Evolutionary conservation across 2,113 vertebrate genomes (phyloP).

Genomic region (Mesitornis unicolor): DNA sequence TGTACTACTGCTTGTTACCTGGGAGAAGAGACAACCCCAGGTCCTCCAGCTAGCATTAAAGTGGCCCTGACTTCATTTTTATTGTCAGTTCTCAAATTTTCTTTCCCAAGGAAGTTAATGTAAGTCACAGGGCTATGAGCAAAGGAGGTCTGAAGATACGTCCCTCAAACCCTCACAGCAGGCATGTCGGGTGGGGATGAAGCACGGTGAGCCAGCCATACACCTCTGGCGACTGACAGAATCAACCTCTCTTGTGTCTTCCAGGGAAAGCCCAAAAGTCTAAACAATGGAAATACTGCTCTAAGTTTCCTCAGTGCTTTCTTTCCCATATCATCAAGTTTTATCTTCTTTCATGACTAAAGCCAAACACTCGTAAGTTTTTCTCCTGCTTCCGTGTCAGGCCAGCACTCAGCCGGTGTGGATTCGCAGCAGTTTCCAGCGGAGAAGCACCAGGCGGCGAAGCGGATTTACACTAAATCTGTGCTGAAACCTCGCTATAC

Average conservation of each 20-base stretch:
- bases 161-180: not conserved
- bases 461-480: fast-evolving
- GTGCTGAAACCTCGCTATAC: fast-evolving
- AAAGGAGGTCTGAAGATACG: not conserved
- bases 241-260: not conserved
- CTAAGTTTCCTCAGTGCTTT: not conserved
- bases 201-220: not conserved
- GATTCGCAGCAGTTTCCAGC: not conserved
- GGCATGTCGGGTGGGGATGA: fast-evolving
- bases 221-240: fast-evolving
- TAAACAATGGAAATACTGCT: fast-evolving
- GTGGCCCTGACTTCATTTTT: not conserved
- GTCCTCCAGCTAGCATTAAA: not conserved
- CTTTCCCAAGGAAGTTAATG: not conserved
- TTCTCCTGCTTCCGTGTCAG: not conserved
- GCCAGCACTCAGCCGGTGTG: no score
- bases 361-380: no score
- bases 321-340: fast-evolving
- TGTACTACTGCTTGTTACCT: no score
- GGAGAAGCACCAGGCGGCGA: not conserved
- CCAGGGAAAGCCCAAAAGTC: not conserved
- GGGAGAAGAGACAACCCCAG: no score
- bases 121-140: not conserved
- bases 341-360: not conserved
- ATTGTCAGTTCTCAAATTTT: not conserved